These are phyloP conservation scores for Falco biarmicus DNA, from an alignment of 2,797 vertebrate species.

Conservation along the genomic window DNA sequence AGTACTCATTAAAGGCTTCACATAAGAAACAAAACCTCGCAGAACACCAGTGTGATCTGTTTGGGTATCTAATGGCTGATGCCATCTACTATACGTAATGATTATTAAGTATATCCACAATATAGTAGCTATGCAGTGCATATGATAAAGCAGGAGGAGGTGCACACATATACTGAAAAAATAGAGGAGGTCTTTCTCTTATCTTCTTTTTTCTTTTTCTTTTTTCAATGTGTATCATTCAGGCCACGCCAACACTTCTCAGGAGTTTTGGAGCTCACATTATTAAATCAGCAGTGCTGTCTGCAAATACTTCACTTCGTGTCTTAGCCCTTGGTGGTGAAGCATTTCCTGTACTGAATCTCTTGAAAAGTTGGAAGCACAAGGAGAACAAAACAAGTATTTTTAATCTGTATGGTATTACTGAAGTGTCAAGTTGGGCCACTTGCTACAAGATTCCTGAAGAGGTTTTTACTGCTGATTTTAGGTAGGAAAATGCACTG, in stretches of 20 bases:
- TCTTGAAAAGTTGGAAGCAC: slow-evolving; percentile 87
- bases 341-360: slow-evolving; percentile 81
- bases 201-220: neutral
- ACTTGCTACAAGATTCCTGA: slow-evolving; percentile 86
- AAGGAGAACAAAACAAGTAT: slow-evolving; percentile 87
- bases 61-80: neutral
- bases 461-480: slow-evolving; percentile 61
- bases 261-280: slow-evolving; percentile 84
- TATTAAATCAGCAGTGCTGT: slow-evolving; percentile 83
- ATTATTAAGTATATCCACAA: neutral
- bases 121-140: neutral
- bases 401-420: slow-evolving; percentile 95
- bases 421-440: slow-evolving; percentile 98
- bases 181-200: neutral
- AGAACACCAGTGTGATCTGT: neutral
- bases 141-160: neutral
- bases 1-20: neutral
- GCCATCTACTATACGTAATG: accelerated
- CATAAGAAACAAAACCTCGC: neutral
- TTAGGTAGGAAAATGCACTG: slow-evolving; percentile 42
- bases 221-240: neutral
- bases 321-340: slow-evolving; percentile 94
- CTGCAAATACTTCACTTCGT: slow-evolving; percentile 84
- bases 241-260: slow-evolving; percentile 93
- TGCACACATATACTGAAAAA: neutral